Evolutionary conservation across 2,113 vertebrate genomes (phyloP), one percentile per base, ranked within the genome.

Genomic region (Syngnathoides biaculeatus): DNA sequence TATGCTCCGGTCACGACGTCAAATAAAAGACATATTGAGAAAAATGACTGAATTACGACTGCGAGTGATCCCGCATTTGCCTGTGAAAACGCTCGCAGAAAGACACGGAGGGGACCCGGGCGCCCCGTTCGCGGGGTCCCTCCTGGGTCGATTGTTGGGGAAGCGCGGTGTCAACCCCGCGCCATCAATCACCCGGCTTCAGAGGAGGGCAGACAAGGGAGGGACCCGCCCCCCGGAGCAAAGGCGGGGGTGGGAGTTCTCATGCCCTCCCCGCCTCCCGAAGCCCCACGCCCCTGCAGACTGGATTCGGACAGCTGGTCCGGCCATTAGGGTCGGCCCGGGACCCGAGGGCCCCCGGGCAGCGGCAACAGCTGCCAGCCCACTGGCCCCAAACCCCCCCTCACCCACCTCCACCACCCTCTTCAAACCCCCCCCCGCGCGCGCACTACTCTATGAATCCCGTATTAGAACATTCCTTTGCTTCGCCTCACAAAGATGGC

Each of bases 101-200:
- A 88, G 84, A 82, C 77, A 4, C 74, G 61, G 78, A 88, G 89
- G 89, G 85, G 87, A 86, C 87, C 83, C 64, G 64, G 77, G 87
- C 80, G 79, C 87, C 89, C 85, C 82, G 87, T 87, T 91, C 84
- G 76, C 89, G 84, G 85, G 85, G 83, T 86, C 86, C 90, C 89
- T 90, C 86, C 88, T 88, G 84, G 90, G 88, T 87, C 88, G 88
- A 93, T 93, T 92, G 91, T 92, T 91, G 82, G 81, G 79, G 83
- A 87, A 86, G 89, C 89, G 84, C 88, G 86, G 90, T 92, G 91
- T 92, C 91, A 91, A 88, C 85, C 89, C 87, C 86, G 81, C 64
- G 81, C 91, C 91, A 93, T 93, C 91, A 93, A 93, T 93, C 91
- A 92, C 89, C 81, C 77, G 84, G 79, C 91, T 93, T 92, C 90